A percentile compares a stretch with the other conserved stretches of the same genome.
Conservation (phyloP, 2,797 vertebrate species). For the Myiotriccus ornatus region DNA sequence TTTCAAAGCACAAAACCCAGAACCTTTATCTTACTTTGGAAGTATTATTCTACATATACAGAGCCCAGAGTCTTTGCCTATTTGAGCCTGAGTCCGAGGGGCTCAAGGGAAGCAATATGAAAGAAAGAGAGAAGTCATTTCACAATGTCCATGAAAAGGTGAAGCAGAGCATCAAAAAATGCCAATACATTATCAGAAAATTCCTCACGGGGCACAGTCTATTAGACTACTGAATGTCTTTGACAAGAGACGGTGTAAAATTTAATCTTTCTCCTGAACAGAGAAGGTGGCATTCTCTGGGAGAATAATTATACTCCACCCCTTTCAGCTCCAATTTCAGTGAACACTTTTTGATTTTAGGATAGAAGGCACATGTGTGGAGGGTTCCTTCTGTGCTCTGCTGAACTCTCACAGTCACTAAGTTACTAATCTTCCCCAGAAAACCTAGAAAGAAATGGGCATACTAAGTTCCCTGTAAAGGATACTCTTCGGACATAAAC, state of each 20-base stretch:
- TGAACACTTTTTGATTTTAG: background rate
- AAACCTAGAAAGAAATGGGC: background rate
- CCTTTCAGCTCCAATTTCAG: background rate
- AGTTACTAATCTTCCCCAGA: background rate
- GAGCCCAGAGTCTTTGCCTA: background rate
- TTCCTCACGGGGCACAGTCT: background rate
- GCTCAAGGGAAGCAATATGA: background rate
- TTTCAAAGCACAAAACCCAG: background rate
- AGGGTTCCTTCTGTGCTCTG: background rate
- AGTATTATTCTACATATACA: background rate
- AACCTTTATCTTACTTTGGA: background rate
- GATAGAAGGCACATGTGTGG: background rate
- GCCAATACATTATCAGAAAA: background rate
- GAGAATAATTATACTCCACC: background rate
- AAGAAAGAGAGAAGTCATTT: background rate
- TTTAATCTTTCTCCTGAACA: background rate
- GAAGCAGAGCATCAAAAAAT: background rate
- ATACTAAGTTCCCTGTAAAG: background rate
- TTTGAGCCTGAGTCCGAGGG: background rate
- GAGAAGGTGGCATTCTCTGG: background rate
- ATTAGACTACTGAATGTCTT: background rate
- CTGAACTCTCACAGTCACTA: background rate
- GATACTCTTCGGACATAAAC: background rate
- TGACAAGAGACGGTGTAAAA: background rate
- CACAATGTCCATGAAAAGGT: background rate